A percentile compares a stretch with the other conserved stretches of the same genome.
These are phyloP conservation scores for Gymnarchus niloticus DNA, from an alignment of 2,113 vertebrate genomes.

Conservation along the genomic window DNA sequence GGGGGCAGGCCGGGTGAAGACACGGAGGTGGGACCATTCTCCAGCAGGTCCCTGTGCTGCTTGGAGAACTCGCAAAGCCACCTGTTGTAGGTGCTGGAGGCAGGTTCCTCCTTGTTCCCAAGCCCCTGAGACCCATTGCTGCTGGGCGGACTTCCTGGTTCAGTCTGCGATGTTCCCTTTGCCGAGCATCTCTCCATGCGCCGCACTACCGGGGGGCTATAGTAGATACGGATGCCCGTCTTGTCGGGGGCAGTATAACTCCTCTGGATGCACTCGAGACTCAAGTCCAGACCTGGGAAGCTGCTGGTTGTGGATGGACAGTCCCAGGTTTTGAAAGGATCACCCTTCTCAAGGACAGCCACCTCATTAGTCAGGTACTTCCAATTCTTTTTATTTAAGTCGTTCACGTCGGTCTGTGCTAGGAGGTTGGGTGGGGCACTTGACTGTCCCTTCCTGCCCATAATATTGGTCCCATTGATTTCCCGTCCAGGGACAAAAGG, in stretches of 20 bases:
- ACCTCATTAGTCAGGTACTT: conserved; percentile 70
- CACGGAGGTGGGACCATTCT: conserved; percentile 51
- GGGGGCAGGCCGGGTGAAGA: conserved; percentile 49
- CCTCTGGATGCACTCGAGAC: conserved; percentile 76
- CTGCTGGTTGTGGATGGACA: conserved; percentile 61
- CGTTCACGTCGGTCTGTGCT: conserved; percentile 46
- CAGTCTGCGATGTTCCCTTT: conserved; percentile 30
- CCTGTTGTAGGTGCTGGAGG: conserved; percentile 63
- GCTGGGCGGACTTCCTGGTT: neutral
- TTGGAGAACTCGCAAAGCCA: conserved; percentile 91
- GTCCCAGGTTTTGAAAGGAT: conserved; percentile 74
- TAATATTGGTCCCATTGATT: conserved; percentile 48
- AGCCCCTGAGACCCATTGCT: neutral
- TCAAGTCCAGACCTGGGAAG: conserved; percentile 56
- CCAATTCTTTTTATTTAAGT: conserved; percentile 66
- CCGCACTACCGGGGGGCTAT: conserved; percentile 84
- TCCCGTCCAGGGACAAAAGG: conserved; percentile 66
- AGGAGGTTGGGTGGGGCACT: conserved; percentile 46
- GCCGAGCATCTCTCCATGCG: conserved; percentile 57
- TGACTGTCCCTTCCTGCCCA: conserved; percentile 53
- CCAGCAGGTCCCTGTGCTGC: conserved; percentile 80
- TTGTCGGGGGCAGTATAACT: conserved; percentile 91
- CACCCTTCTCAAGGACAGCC: conserved; percentile 41
- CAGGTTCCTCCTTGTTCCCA: conserved; percentile 23
- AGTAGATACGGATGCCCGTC: conserved; percentile 93